Percentiles rank a stretch among this genome's conserved stretches.
These are phyloP conservation scores for Otocyon megalotis DNA, from an alignment of 2,113 vertebrate species.

Conservation along the genomic window DNA sequence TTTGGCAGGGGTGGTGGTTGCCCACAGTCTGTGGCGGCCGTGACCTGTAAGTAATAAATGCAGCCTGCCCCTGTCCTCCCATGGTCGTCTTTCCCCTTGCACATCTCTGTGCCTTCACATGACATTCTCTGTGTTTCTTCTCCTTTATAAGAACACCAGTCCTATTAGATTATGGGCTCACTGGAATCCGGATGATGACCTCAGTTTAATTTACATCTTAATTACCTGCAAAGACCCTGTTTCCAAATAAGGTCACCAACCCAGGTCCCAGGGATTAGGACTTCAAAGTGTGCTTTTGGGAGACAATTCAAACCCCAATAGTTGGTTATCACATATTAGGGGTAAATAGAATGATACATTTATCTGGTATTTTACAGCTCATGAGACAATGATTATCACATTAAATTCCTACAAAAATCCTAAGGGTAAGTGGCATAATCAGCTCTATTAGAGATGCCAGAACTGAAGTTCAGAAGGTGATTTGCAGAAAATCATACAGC, in stretches of 20 bases:
- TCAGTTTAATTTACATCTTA: neutral
- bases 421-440: neutral
- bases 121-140: neutral
- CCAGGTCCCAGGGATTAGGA: neutral
- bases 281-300: neutral
- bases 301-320: neutral
- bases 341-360: neutral
- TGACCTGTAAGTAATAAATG: neutral
- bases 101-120: neutral
- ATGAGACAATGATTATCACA: neutral
- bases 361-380: neutral
- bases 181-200: neutral
- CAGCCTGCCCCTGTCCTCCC: neutral
- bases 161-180: neutral
- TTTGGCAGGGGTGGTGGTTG: neutral
- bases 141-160: neutral
- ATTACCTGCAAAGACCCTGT: neutral
- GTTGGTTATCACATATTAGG: neutral
- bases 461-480: neutral
- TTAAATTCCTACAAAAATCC: neutral
- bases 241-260: neutral
- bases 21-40: neutral
- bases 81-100: fast-evolving
- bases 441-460: neutral
- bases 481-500: neutral